Conservation (phyloP, 2,888 invertebrate species). For the Mamestra brassicae region DNA sequence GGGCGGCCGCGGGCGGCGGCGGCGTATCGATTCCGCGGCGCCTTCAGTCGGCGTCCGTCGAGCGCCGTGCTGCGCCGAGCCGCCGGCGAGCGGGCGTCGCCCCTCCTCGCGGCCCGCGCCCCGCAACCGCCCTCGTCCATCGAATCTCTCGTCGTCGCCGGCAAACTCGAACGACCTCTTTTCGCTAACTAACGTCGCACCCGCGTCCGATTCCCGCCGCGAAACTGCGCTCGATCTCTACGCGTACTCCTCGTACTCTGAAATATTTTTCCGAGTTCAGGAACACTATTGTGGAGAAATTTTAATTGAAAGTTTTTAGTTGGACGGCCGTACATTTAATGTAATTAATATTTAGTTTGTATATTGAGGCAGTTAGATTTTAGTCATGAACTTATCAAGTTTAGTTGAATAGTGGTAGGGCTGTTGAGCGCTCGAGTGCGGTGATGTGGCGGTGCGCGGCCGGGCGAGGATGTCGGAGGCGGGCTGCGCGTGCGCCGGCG, state of each 20-base stretch:
- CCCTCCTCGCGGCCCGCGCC: slow-evolving; percentile 79
- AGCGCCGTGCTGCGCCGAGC: slow-evolving; percentile 90
- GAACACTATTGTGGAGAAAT: slow-evolving; percentile 49
- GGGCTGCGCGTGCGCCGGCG: slow-evolving; percentile 77
- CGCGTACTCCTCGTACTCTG: slow-evolving; percentile 66
- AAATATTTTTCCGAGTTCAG: slow-evolving; percentile 64
- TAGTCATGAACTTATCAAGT: slow-evolving; percentile 60
- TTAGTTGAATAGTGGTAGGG: slow-evolving; percentile 59
- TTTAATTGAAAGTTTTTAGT: slow-evolving; percentile 52
- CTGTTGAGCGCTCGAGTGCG: slow-evolving; percentile 72
- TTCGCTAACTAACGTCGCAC: slow-evolving; percentile 89
- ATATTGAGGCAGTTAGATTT: slow-evolving; percentile 40
- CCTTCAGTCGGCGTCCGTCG: slow-evolving; percentile 90
- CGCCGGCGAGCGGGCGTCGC: slow-evolving; percentile 87
- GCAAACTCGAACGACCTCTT: slow-evolving; percentile 90
- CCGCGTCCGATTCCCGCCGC: slow-evolving; percentile 87
- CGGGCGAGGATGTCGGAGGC: slow-evolving; percentile 75
- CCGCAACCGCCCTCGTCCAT: slow-evolving; percentile 73
- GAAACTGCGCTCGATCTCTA: slow-evolving; percentile 85
- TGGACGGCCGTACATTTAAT: slow-evolving; percentile 37
- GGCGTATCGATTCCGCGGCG: slow-evolving; percentile 89
- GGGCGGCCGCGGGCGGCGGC: slow-evolving; percentile 83
- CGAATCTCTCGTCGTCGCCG: slow-evolving; percentile 85
- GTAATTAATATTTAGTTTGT: slow-evolving; percentile 36
- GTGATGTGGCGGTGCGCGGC: slow-evolving; percentile 79